Percentiles rank a stretch among this genome's conserved stretches.
Evolutionary conservation across 2,113 vertebrate species (phyloP).

Genomic region (Actenoides lindsayi): DNA sequence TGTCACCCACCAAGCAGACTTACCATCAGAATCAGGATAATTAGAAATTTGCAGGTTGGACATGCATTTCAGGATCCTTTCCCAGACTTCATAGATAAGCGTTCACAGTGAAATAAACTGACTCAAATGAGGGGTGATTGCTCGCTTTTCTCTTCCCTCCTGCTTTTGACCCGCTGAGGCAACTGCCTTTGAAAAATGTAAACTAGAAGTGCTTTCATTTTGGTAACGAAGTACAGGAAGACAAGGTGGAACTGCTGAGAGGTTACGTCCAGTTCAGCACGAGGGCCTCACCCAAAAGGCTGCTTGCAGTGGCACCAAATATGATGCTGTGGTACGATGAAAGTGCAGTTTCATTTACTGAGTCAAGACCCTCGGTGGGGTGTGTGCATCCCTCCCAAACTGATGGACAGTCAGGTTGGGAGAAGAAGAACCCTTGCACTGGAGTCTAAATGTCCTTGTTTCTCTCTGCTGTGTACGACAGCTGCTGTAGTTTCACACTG

Average conservation of each 20-base stretch:
- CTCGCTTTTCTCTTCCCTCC: background rate
- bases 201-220: background rate
- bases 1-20: background rate
- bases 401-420: rapidly evolving
- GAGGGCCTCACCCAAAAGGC: background rate
- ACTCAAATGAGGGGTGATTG: background rate
- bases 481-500: background rate
- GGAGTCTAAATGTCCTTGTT: background rate
- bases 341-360: background rate
- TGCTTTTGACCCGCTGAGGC: background rate
- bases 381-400: background rate
- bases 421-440: background rate
- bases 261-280: background rate
- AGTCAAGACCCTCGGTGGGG: background rate
- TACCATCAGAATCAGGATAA: background rate
- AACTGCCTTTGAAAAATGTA: background rate
- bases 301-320: background rate
- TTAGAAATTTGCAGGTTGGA: background rate
- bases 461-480: background rate
- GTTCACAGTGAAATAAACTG: background rate
- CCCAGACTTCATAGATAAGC: background rate
- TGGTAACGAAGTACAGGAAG: background rate
- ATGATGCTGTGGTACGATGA: background rate
- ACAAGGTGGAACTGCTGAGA: background rate
- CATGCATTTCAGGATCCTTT: background rate